phyloP scores from a whole-genome alignment of 1,140 invertebrate genomes.

The Zaprionus africanus region DNA sequence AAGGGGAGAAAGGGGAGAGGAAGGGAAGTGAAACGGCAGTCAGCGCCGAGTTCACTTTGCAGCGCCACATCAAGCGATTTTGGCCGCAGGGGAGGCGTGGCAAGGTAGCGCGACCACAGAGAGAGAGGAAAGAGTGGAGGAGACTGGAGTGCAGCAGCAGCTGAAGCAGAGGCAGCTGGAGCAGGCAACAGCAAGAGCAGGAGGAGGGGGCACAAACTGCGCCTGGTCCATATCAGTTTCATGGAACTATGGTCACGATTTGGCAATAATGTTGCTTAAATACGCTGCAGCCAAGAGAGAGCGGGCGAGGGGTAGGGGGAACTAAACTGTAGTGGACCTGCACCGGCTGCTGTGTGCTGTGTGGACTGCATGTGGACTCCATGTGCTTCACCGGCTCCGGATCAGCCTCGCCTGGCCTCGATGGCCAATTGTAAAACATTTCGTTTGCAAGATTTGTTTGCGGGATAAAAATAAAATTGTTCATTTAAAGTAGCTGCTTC shows the following conservation, averaged over 20 bases:
- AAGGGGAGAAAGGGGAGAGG: not conserved
- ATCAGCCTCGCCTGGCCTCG: constrained; percentile 17
- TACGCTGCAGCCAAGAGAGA: constrained; percentile 49
- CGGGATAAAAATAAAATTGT: constrained; percentile 84
- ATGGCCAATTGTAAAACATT: constrained; percentile 81
- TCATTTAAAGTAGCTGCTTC: constrained; percentile 84
- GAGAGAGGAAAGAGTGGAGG: not conserved
- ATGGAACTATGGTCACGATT: constrained; percentile 84
- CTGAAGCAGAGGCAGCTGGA: too few species aligned
- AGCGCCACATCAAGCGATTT: constrained; percentile 69
- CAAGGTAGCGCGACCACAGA: constrained; percentile 13
- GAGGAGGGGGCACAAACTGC: constrained; percentile 34
- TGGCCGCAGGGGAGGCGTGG: constrained; percentile 54
- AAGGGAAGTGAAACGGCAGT: too few species aligned
- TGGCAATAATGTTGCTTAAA: constrained; percentile 84
- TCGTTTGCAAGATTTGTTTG: constrained; percentile 82
- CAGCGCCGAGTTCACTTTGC: constrained; percentile 9
- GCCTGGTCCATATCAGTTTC: constrained; percentile 80
- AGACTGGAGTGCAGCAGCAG: too few species aligned
- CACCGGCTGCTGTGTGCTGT: constrained; percentile 21
- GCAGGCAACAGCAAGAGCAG: not conserved
- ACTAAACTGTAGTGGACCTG: constrained; percentile 20
- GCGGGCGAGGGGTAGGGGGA: not conserved
- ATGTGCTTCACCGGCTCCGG: constrained; percentile 29
- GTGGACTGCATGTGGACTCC: constrained; percentile 25